Evolutionary conservation across 1,140 invertebrate genomes (phyloP), one percentile per base, ranked within the genome.

Genomic region (Vollenhovia emeryi): DNA sequence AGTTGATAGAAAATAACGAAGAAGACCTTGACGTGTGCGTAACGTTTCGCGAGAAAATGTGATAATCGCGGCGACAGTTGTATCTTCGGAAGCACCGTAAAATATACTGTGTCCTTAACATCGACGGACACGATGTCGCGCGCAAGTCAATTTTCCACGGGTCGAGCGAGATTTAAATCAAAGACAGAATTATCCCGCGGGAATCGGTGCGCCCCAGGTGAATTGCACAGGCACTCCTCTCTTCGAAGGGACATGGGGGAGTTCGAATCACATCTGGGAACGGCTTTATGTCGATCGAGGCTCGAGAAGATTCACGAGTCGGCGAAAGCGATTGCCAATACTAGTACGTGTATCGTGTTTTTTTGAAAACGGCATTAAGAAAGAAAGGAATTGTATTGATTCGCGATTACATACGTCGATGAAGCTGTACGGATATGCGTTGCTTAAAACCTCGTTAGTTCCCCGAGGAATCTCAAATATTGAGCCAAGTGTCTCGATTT

Each of bases 11-110:
- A 48, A 24, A 59, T 21, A 36, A 45, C 30, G 21, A 57, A 15
- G 40, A 57, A 59, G 55, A 43, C 0, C 50, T 64, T 33, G 43
- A 78, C n/a, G 13, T 64, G 8, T 36, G 18, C 18, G 21, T 59
- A 13, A 33, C 9, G 4, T 64, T 76, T 21, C 5, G 45, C 91
- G 64, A 92, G 90, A 90, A 91, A 92, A 92, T 91, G 73, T 84
- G 33, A 36, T 60, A 66, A 64, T 74, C n/a, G n/a, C 21, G 45
- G 21, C n/a, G 52, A 86, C 48, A 71, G 60, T 33, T 60, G 21
- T 27, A 50, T 11, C 57, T 36, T 40, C 7, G 3, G 52, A 36
- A 60, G 52, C 40, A 21, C 57, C 36, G 27, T 60, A 57, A 57
- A 48, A 82, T 27, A 13, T 40, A 8, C n/a, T n/a, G n/a, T n/a